Conservation (phyloP, 2,797 vertebrate species). For the Galaxias olidus region DNA sequence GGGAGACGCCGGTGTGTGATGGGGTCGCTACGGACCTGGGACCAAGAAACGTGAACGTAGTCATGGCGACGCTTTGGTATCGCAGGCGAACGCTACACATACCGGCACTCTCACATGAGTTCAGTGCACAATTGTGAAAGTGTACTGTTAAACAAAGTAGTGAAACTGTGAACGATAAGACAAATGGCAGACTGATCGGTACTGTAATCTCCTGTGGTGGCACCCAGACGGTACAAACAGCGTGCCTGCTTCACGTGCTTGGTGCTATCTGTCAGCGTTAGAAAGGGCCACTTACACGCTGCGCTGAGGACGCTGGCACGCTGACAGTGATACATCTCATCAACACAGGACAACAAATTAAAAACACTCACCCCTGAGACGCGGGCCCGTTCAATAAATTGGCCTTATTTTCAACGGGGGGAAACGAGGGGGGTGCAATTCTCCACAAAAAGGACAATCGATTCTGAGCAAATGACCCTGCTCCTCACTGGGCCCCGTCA, state of each 20-base stretch:
- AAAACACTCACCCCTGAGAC: constrained; percentile 61
- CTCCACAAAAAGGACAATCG: constrained; percentile 60
- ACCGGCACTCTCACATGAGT: too few species aligned
- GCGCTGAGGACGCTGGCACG: constrained; percentile 35
- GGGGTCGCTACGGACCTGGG: too few species aligned
- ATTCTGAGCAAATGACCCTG: constrained; percentile 64
- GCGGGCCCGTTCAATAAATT: constrained; percentile 56
- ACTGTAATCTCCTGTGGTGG: not conserved
- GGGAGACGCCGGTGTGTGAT: constrained; percentile 17
- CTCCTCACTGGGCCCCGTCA: constrained; percentile 60
- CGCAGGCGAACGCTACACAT: too few species aligned
- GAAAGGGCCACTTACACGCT: constrained; percentile 29
- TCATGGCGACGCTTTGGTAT: too few species aligned
- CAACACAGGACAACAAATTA: constrained; percentile 61
- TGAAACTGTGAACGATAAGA: too few species aligned
- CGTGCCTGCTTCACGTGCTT: constrained; percentile 24
- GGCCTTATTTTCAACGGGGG: constrained; percentile 59
- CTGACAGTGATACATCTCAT: constrained; percentile 60
- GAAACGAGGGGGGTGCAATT: constrained; percentile 53
- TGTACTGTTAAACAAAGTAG: too few species aligned
- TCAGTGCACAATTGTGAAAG: too few species aligned
- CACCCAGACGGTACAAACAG: constrained; percentile 14
- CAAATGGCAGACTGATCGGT: too few species aligned
- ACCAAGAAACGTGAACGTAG: too few species aligned
- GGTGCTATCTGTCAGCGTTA: constrained; percentile 27